A percentile compares a stretch with the other conserved stretches of the same genome.
phyloP scores from a whole-genome alignment of 2,888 invertebrate species.

The Leucophora obtusa region DNA sequence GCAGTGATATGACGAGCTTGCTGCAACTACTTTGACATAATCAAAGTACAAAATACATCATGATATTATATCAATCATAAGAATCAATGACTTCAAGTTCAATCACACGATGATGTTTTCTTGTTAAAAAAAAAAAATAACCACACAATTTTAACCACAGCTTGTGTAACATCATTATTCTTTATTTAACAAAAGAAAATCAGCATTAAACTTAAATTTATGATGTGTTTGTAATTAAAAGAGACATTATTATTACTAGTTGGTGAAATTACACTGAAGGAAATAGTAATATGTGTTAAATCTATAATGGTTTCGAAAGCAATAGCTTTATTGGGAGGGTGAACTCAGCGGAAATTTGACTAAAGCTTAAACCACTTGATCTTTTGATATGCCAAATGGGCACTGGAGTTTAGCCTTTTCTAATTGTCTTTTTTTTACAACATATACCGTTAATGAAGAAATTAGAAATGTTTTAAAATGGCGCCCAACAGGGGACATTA shows the following conservation, averaged over 20 bases:
- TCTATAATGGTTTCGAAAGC: too few species aligned
- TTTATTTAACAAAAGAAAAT: conserved; percentile 47
- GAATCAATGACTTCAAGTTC: conserved; percentile 59
- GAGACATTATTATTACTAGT: neutral
- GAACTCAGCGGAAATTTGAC: too few species aligned
- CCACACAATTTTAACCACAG: neutral
- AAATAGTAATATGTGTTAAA: neutral
- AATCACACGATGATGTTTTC: conserved; percentile 34
- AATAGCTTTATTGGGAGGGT: too few species aligned
- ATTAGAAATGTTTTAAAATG: too few species aligned
- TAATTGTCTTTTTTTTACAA: too few species aligned
- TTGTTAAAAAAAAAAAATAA: neutral
- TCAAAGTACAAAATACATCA: neutral
- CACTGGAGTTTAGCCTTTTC: too few species aligned
- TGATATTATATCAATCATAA: neutral
- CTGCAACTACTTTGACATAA: neutral
- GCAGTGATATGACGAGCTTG: neutral
- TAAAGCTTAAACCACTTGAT: too few species aligned
- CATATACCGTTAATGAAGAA: too few species aligned
- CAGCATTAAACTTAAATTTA: conserved; percentile 43
- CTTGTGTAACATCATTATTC: conserved; percentile 49
- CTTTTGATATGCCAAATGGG: too few species aligned
- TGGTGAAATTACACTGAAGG: neutral
- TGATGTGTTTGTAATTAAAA: conserved; percentile 51
- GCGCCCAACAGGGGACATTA: too few species aligned